Percentiles rank a stretch among this genome's conserved stretches.
Evolutionary conservation across 2,888 invertebrate genomes (phyloP).

Genomic region (Spodoptera exigua): DNA sequence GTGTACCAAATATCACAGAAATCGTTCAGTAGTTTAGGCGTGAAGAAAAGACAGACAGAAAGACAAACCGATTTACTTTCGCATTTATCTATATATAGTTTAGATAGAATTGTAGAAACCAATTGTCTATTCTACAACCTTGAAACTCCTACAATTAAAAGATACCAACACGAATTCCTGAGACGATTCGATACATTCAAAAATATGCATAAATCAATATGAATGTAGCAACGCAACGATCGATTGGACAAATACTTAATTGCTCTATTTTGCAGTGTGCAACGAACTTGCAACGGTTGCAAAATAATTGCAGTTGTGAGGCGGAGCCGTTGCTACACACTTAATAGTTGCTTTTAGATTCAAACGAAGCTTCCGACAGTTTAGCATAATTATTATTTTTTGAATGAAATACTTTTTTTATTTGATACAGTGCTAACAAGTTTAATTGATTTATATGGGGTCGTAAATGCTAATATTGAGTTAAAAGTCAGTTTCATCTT

Average conservation of each 20-base stretch:
- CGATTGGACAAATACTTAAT: conserved; percentile 44
- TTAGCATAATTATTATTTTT: conserved; percentile 8
- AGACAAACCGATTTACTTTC: too few species aligned
- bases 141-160: conserved; percentile 1
- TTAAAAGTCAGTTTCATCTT: too few species aligned
- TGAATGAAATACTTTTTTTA: conserved; percentile 7
- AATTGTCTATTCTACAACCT: conserved; percentile 5
- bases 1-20: too few species aligned
- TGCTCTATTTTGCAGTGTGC: conserved; percentile 52
- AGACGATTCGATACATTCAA: conserved; percentile 1
- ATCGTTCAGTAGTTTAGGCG: too few species aligned
- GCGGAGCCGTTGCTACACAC: conserved; percentile 39
- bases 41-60: too few species aligned
- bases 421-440: background rate
- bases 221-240: conserved; percentile 40
- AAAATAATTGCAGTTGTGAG: conserved; percentile 42
- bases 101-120: too few species aligned
- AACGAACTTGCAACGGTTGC: conserved; percentile 53
- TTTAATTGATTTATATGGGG: background rate
- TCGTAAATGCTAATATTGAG: background rate
- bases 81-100: too few species aligned
- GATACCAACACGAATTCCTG: background rate
- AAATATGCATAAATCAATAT: conserved; percentile 28
- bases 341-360: conserved; percentile 46
- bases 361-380: conserved; percentile 42